A percentile compares a stretch with the other conserved stretches of the same genome.
Conservation (phyloP, 2,888 invertebrate species). For the Rapana venosa region DNA sequence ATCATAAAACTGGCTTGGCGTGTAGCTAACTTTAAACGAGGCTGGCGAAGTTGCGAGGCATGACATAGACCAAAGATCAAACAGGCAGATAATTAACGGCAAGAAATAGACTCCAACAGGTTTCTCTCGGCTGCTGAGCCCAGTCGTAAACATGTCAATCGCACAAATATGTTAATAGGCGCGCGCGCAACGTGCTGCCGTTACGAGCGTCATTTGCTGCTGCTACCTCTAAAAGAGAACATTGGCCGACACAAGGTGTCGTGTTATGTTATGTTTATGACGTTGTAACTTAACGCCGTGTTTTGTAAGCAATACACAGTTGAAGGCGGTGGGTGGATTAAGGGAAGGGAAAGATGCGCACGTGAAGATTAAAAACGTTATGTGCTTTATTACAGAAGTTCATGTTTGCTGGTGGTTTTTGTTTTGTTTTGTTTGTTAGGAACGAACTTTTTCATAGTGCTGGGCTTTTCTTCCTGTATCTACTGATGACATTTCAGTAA, state of each 20-base stretch:
- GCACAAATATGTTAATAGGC: not conserved
- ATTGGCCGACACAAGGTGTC: not conserved
- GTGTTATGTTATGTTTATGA: not conserved
- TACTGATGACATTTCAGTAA: no score
- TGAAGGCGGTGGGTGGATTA: not conserved
- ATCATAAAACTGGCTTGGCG: no score
- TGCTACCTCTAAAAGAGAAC: not conserved
- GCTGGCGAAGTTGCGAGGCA: not conserved
- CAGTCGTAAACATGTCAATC: not conserved
- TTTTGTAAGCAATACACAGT: not conserved
- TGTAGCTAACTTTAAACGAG: no score
- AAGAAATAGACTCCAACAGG: slow-evolving; percentile 15
- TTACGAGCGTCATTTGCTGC: not conserved
- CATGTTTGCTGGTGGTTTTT: no score
- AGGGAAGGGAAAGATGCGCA: not conserved
- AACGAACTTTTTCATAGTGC: no score
- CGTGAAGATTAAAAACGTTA: not conserved
- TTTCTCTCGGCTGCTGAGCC: not conserved
- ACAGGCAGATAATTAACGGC: slow-evolving; percentile 10
- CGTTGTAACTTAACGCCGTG: not conserved
- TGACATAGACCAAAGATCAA: slow-evolving; percentile 2
- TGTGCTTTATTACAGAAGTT: no score
- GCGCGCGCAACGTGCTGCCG: not conserved
- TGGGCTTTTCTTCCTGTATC: no score
- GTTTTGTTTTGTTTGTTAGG: no score